Evolutionary conservation across 2,797 vertebrate genomes (phyloP), one percentile per base, ranked within the genome.

Genomic region (Catamblyrhynchus diadema): DNA sequence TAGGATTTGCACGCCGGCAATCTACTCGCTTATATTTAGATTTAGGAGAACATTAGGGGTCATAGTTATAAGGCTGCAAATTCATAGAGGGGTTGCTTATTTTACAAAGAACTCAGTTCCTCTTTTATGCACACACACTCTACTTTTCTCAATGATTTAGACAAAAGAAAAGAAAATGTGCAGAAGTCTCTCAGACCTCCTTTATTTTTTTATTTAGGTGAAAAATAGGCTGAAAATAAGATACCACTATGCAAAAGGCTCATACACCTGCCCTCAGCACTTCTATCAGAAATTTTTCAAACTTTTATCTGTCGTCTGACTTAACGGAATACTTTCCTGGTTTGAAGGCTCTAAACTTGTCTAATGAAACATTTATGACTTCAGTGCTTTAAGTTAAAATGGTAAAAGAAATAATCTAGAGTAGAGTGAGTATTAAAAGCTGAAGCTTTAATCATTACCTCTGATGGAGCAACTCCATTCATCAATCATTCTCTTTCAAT

Each of bases 401-500:
- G 64, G 45, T 91, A 61, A 81, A 87, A 93, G 30, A 89, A 91
- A 94, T 73, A 75, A 88, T 66, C 28, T 70, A 62, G n/a, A 39
- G 11, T 70, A 62, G n/a, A 39, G 11, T 44, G 30, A 71, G 17
- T 73, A 86, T 81, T 90, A 81, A 92, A 91, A 94, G 41, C 8
- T 57, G 35, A 92, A 86, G 42, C 69, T 88, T 86, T 92, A 90
- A 81, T 81, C 47, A 88, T 72, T 84, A 82, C 14, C 30, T 79
- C 51, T 89, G 66, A 88, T 50, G 56, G 66, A 80, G 78, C 56
- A 95, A 77, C 20, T 73, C 53, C 42, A 64, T 80, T 92, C 60
- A 96, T 91, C 78, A 93, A 44, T 84, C 67, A 92, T 83, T 93
- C 65, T 86, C 75, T 96, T 93, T 94, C 81, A 86, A 94, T 81